These are phyloP conservation scores for Barnardius zonarius DNA, from an alignment of 2,113 vertebrate species.

Conservation along the genomic window DNA sequence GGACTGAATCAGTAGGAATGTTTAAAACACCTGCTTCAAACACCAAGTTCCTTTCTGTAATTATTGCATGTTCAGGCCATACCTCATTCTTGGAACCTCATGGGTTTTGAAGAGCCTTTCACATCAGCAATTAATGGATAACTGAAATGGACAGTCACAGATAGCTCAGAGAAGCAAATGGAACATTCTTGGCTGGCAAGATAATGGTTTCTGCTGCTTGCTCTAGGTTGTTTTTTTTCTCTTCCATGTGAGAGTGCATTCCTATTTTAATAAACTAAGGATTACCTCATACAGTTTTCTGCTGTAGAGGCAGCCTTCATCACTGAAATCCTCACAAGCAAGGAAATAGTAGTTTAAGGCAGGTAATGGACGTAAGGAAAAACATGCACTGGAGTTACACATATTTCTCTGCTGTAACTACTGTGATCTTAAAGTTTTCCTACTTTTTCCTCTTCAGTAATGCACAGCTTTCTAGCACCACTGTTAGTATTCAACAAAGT, in stretches of 20 bases:
- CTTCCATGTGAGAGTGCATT: background rate
- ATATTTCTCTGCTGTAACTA: background rate
- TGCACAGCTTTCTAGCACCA: background rate
- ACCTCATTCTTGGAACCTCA: background rate
- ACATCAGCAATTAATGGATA: background rate
- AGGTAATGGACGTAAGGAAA: background rate
- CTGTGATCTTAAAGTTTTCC: background rate
- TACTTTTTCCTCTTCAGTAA: background rate
- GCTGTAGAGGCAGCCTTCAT: background rate
- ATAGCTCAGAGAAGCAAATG: background rate
- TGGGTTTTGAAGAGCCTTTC: background rate
- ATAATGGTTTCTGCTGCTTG: background rate
- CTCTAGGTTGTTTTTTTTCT: background rate
- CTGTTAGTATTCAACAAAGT: background rate
- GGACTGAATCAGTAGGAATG: background rate
- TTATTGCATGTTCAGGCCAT: background rate
- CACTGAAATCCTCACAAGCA: background rate
- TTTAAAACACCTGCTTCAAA: background rate
- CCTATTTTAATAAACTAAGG: background rate
- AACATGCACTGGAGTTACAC: background rate
- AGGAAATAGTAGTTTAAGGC: background rate
- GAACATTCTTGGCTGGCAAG: background rate
- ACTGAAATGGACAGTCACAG: background rate
- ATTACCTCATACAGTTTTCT: background rate
- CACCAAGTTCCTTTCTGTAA: background rate